Evolutionary conservation across 2,797 vertebrate genomes (phyloP), one percentile per base, ranked within the genome.

Genomic region (Aplochiton taeniatus): DNA sequence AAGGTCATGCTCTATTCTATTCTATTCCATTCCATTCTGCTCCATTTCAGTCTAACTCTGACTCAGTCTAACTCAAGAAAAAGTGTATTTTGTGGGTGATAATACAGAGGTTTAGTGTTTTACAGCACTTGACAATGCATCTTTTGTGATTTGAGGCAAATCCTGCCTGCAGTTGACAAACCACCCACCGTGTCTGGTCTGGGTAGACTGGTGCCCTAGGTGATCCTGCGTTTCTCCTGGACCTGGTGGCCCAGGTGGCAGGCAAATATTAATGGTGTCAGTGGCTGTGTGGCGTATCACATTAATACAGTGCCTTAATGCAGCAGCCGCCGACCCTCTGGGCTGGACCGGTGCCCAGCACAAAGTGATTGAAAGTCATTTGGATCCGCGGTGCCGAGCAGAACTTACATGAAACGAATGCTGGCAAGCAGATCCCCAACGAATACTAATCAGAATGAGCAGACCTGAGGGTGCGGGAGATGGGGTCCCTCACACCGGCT

Each of bases 301-400:
- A 81, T 86, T 85, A 80, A 87, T 86, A 79, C 82, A 84, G 55
- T 75, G 64, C 76, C 78, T 80, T 76, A 13, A 83, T 85, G 83
- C 83, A 77, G 85, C 82, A 79, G 63, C 76, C 75, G 65, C 41
- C 41, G 52, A 75, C 74, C 73, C 78, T 51, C 68, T 60, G 74
- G 73, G 70, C 77, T 86, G 86, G 88, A 86, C 75, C 67, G 46
- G 70, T 69, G 85, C 86, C 88, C 82, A 83, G 86, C 81, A 87
- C 85, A 82, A 78, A 89, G 87, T 85, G 84, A 83, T 84, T 85
- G 83, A 86, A 85, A 83, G 85, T 86, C 77, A 79, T 87, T 84
- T 82, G 70, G 85, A 85, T 82, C 70, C 41, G 68, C 67, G 77
- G 69, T 63, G 80, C 77, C 53, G 77, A 75, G 82, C 83, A 83